Base-by-base conservation (phyloP, 2,113 vertebrate species). In the Poecilia latipinna region DNA sequence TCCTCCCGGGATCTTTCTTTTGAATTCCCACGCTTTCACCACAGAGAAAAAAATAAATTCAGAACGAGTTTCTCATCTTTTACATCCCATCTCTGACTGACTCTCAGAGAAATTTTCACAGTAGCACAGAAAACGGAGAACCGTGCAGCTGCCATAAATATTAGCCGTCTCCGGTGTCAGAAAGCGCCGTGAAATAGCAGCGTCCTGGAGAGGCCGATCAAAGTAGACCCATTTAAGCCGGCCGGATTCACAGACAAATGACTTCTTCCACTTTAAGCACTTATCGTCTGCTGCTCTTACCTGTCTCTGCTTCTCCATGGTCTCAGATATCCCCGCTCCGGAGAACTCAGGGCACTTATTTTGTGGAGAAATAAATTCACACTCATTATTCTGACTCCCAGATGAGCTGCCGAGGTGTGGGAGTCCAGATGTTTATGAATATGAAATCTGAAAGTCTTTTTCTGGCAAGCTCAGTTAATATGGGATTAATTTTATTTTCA, bases 351-450 rank as follows among this genome's bases (percentile, higher is more conserved):
- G 62, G 68, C 73, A 61, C 66, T 70, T 64, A 72, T 86, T 90
- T 82, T 78, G 67, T 51, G 31, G 78, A 79, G 75, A 84, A 57
- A 72, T 88, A 48, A 70, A 90, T 90, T 87, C 74, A 85, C 83
- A 90, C 85, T 91, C 88, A 83, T 86, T 81, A 82, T 69, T 74
- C 60, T 77, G 74, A 57, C 63, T 91, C 90, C 88, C 91, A 82
- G 71, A 86, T 88, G 91, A 90, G 74, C 83, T 68, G 67, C 82
- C 4, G 82, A 90, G 88, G 84, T 91, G 86, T 84, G 80, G 83
- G 87, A 85, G 82, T 82, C 90, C 92, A 93, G 90, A 93, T 93
- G 91, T 91, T 89, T 90, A 88, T 92, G 91, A 88, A 92, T 93
- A 91, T 92, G 85, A 90, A 92, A 89, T 86, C 70, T 84, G 78